phyloP scores from a whole-genome alignment of 2,888 invertebrate genomes.

The Phengaris arion region DNA sequence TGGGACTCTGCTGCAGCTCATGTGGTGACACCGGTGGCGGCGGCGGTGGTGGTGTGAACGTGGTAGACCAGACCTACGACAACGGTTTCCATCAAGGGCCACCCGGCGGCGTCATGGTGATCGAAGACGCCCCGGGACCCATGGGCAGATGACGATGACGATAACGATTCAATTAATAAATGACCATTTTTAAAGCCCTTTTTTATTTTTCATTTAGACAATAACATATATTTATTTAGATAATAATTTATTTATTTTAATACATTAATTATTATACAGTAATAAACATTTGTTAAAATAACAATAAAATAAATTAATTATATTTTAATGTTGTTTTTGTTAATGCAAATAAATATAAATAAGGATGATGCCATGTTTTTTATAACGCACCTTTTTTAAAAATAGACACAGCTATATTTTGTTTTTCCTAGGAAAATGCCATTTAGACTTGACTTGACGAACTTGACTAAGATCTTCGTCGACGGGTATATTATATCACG shows the following conservation, averaged over 20 bases:
- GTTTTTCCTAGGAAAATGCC: background rate
- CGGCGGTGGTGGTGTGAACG: conserved; percentile 48
- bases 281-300: too few relatives aligned
- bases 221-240: too few relatives aligned
- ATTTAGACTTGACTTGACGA: background rate
- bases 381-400: background rate
- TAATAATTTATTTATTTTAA: too few relatives aligned
- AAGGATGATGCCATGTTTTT: background rate
- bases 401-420: background rate
- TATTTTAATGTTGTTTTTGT: conserved; percentile 15
- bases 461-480: too few relatives aligned
- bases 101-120: conserved; percentile 35
- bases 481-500: too few relatives aligned
- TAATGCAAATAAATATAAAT: conserved; percentile 4
- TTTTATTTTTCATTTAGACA: too few relatives aligned
- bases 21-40: conserved; percentile 36
- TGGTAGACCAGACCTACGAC: conserved; percentile 34
- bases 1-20: conserved; percentile 37
- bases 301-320: conserved; percentile 10
- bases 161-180: background rate
- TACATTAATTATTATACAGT: too few relatives aligned
- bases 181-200: background rate
- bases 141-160: conserved; percentile 46
- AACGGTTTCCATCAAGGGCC: conserved; percentile 49
- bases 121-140: conserved; percentile 44